These are phyloP conservation scores for Brachionus asplanchnoidis DNA, from an alignment of 1,140 invertebrate species.

Conservation along the genomic window DNA sequence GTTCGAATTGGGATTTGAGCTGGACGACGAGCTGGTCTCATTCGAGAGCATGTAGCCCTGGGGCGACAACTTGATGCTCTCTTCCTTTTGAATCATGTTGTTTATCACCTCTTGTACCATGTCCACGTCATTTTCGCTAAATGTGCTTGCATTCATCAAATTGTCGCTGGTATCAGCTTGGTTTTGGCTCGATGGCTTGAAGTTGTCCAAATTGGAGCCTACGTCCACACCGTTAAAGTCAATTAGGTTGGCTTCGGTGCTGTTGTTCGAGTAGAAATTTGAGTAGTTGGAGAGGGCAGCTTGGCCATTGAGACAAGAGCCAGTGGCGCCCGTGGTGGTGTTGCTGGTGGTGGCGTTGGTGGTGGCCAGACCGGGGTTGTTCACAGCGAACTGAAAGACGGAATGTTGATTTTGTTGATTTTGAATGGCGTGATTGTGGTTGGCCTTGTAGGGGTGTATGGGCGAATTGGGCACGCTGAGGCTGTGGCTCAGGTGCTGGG, in stretches of 20 bases:
- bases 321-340: background rate
- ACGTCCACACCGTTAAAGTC: background rate
- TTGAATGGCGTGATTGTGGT: background rate
- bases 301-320: too few relatives aligned
- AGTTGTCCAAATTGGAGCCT: background rate
- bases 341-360: background rate
- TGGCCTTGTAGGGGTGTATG: background rate
- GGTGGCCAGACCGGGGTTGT: background rate
- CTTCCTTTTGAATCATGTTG: slow-evolving; percentile 36
- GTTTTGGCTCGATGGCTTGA: background rate
- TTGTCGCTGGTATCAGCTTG: background rate
- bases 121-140: slow-evolving; percentile 39
- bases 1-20: background rate
- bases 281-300: background rate
- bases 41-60: background rate
- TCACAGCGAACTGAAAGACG: background rate
- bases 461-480: slow-evolving; percentile 11
- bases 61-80: background rate
- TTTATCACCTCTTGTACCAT: slow-evolving; percentile 39
- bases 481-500: background rate
- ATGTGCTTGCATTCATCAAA: background rate
- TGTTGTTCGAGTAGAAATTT: too few relatives aligned
- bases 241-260: background rate
- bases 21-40: background rate
- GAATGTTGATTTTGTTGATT: slow-evolving; percentile 24